These are phyloP conservation scores for Lathronympha strigana DNA, from an alignment of 2,888 invertebrate genomes.

Conservation along the genomic window DNA sequence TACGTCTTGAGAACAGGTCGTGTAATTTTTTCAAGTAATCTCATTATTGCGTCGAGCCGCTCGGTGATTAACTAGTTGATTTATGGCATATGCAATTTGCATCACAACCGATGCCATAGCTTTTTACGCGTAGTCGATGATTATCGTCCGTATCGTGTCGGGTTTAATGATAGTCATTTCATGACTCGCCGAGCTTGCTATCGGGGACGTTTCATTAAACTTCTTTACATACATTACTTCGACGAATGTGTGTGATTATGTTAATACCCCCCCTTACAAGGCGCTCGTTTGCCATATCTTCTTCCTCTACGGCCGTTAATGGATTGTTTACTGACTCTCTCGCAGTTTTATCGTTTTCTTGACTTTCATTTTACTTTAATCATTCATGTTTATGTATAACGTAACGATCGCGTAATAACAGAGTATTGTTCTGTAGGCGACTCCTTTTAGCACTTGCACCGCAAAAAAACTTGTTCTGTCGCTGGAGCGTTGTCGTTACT, in stretches of 20 bases:
- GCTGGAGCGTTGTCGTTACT: conserved; percentile 45
- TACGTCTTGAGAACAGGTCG: conserved; percentile 57
- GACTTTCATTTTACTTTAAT: conserved; percentile 54
- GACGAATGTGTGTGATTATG: conserved; percentile 81
- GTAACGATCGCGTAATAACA: conserved; percentile 47
- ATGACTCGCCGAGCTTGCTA: conserved; percentile 77
- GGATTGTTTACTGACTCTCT: conserved; percentile 69
- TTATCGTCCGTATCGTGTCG: conserved; percentile 83
- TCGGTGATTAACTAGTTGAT: conserved; percentile 81
- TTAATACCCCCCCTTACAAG: conserved; percentile 69
- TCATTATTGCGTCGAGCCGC: conserved; percentile 76
- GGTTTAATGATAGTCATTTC: conserved; percentile 82
- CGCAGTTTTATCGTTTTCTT: conserved; percentile 54
- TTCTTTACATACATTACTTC: conserved; percentile 79
- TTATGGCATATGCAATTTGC: conserved; percentile 82
- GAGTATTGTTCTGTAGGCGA: conserved; percentile 43
- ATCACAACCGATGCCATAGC: conserved; percentile 76
- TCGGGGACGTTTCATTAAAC: conserved; percentile 81
- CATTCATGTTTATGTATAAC: conserved; percentile 54
- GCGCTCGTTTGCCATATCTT: conserved; percentile 64
- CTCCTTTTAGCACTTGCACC: conserved; percentile 34
- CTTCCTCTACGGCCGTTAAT: conserved; percentile 70
- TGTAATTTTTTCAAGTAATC: conserved; percentile 80
- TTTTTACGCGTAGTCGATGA: conserved; percentile 79
- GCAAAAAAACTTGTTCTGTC: conserved; percentile 48